Evolutionary conservation across 2,888 invertebrate species (phyloP).

Genomic region (Drosophila ezoana): DNA sequence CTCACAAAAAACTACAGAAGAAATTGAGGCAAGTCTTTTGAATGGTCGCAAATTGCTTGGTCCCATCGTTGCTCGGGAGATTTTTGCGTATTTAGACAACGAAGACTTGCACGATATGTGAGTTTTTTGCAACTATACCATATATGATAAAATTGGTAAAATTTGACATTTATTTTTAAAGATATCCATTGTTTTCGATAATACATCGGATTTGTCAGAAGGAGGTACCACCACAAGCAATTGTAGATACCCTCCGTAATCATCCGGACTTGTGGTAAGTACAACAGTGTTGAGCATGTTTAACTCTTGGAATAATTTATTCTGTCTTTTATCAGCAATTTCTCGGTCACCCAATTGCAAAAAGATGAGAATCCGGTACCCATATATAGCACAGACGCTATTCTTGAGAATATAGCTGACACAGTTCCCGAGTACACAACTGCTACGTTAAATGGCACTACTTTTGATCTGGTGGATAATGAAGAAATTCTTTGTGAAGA

Average conservation of each 20-base stretch:
- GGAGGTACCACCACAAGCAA: constrained; percentile 87
- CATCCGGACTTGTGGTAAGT: constrained; percentile 68
- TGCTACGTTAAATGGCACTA: neutral
- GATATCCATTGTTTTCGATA: constrained; percentile 97
- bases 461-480: neutral
- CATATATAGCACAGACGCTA: neutral
- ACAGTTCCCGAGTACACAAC: constrained; percentile 27
- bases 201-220: constrained; percentile 96
- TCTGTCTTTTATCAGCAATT: constrained; percentile 20
- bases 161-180: constrained; percentile 77
- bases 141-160: neutral
- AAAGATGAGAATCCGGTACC: constrained; percentile 7
- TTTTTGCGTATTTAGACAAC: constrained; percentile 94
- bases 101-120: constrained; percentile 93
- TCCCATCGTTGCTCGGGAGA: constrained; percentile 97
- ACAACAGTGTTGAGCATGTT: neutral
- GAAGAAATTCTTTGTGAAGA: neutral
- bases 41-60: constrained; percentile 99
- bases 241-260: constrained; percentile 84
- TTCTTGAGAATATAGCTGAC: constrained; percentile 35
- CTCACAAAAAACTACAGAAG: constrained; percentile 94
- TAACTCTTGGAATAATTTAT: neutral
- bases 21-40: constrained; percentile 95
- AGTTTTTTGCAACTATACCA: constrained; percentile 53
- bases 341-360: constrained; percentile 41